phyloP scores from a whole-genome alignment of 2,113 vertebrate genomes.

The Phyllostomus hastatus region DNA sequence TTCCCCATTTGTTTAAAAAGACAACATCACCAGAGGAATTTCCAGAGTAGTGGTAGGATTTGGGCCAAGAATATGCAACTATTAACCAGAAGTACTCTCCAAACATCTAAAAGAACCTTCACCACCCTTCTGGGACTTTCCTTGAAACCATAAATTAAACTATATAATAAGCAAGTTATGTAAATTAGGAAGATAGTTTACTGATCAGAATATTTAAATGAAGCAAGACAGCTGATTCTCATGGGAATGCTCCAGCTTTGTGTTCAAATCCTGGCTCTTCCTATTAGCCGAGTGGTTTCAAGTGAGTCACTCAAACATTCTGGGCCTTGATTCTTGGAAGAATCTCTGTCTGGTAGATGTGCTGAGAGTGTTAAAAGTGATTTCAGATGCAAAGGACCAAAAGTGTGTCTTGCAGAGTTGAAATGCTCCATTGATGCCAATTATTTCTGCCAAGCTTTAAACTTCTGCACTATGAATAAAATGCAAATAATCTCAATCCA shows the following conservation, averaged over 20 bases:
- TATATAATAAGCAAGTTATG: neutral
- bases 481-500: neutral
- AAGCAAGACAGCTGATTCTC: neutral
- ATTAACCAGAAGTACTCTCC: neutral
- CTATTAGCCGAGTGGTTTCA: neutral
- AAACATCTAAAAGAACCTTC: neutral
- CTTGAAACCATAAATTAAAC: neutral
- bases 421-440: neutral
- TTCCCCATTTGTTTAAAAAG: neutral
- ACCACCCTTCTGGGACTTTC: neutral
- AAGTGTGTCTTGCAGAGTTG: neutral
- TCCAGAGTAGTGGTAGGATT: neutral
- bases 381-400: neutral
- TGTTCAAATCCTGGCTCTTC: neutral
- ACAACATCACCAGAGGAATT: neutral
- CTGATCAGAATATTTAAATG: neutral
- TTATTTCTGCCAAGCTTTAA: neutral
- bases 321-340: neutral
- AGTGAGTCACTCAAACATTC: neutral
- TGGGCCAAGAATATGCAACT: neutral
- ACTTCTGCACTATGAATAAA: neutral
- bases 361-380: neutral
- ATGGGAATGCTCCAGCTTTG: neutral
- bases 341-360: neutral
- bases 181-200: neutral